Evolutionary conservation across 2,888 invertebrate genomes (phyloP), one percentile per base, ranked within the genome.

Genomic region (Nemotelus pantherinus): DNA sequence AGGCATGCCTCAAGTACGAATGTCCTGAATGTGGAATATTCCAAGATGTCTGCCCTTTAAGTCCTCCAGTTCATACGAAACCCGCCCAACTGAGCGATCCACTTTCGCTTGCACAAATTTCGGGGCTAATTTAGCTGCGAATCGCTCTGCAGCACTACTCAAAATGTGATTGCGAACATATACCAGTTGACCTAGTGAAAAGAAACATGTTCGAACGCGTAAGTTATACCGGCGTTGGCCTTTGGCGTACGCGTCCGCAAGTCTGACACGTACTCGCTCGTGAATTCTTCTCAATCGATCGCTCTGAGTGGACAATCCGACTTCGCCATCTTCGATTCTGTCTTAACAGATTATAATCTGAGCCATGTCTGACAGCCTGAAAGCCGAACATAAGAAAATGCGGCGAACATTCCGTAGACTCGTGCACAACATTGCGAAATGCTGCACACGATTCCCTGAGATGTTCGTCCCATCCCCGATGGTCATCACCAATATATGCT

Each of bases 341-440:
- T 25, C 25, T 25, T 25, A 25, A 25, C 3, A 57, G 57, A 4
- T 57, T 25, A 10, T 57, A 57, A 25, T 57, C 57, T 3, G 2
- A 63, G 25, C 47, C 65, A 44, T 67, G 48, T 9, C 41, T 10
- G 2, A 67, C 41, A n/a, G 39, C n/a, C n/a, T 67, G 47, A 48
- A 39, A 67, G 6, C 77, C 72, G 58, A 77, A 79, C 74, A 80
- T 68, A 74, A 63, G 53, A 74, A 78, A 81, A 76, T 68, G 77
- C 65, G 72, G 72, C 55, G 43, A 79, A 72, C 57, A 77, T 55
- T 65, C 68, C 7, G 50, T 63, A 39, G 55, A 57, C 10, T 41
- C 70, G 45, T 75, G 71, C 63, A 67, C 55, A 10, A 67, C 45
- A 70, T 76, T 79, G 67, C 68, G 67, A 5, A 76, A n/a, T 10